Conservation (phyloP, 1,140 invertebrate genomes). For the Tetranychus cinnabarinus region DNA sequence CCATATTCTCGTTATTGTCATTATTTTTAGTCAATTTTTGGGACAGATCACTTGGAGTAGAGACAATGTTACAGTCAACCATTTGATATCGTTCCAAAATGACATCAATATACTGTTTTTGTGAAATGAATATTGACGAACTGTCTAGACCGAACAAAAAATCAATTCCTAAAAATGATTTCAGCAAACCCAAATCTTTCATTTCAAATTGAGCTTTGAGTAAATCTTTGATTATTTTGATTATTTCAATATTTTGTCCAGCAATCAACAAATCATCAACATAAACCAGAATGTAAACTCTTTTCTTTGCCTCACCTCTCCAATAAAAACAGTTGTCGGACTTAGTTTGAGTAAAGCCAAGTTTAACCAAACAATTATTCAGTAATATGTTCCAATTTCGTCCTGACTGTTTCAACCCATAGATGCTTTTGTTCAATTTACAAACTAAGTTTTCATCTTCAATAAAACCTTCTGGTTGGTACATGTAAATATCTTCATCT, state of each 20-base stretch:
- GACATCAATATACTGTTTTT: conserved; percentile 5
- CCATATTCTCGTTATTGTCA: neutral
- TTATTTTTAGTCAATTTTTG: conserved; percentile 1
- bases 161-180: conserved; percentile 3
- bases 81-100: conserved; percentile 16
- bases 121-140: conserved; percentile 3
- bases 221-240: neutral
- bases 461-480: conserved; percentile 1
- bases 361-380: neutral
- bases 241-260: neutral
- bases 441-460: conserved; percentile 12
- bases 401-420: conserved; percentile 16
- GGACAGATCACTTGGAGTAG: conserved; percentile 17
- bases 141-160: neutral
- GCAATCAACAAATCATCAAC: conserved; percentile 4
- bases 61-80: conserved; percentile 14
- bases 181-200: conserved; percentile 1
- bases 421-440: no score
- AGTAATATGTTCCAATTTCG: conserved; percentile 14
- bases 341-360: neutral
- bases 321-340: conserved; percentile 2
- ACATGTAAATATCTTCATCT: conserved; percentile 5
- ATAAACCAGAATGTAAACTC: conserved; percentile 5
- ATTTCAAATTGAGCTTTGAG: neutral
- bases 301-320: no score